Evolutionary conservation across 2,113 vertebrate species (phyloP).

Genomic region (Phasianus colchicus): DNA sequence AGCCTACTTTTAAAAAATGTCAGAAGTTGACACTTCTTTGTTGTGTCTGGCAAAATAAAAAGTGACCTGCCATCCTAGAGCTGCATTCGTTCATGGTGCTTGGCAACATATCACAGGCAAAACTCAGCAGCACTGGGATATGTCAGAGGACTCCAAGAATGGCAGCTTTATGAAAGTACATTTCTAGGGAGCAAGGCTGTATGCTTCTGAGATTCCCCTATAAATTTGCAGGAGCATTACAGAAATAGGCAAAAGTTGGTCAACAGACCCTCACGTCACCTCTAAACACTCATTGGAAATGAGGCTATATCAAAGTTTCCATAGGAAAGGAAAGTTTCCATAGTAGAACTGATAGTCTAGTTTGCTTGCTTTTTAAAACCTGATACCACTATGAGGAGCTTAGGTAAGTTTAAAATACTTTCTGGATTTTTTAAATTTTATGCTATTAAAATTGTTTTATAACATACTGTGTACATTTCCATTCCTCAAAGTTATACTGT

Average conservation of each 20-base stretch:
- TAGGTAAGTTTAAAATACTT: neutral
- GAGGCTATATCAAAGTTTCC: neutral
- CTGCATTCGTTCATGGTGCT: conserved; percentile 66
- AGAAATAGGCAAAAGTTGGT: neutral
- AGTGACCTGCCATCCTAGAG: conserved; percentile 73
- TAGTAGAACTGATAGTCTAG: neutral
- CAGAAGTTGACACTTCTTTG: conserved; percentile 74
- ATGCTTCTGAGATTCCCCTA: neutral
- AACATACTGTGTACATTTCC: neutral
- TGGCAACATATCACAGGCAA: conserved; percentile 63
- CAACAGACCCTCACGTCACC: neutral
- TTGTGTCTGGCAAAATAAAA: conserved; percentile 76
- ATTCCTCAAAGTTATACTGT: conserved; percentile 10
- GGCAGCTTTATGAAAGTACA: neutral
- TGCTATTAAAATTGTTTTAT: neutral
- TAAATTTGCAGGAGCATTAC: neutral
- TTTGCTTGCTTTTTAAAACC: neutral
- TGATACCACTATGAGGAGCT: neutral
- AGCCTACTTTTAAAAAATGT: conserved; percentile 71
- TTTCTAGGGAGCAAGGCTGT: conserved; percentile 31
- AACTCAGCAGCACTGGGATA: conserved; percentile 8
- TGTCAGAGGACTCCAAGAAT: conserved; percentile 12
- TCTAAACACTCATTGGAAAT: conserved; percentile 2
- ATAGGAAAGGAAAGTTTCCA: neutral
- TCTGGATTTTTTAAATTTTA: neutral